Base-by-base conservation (phyloP, 2,888 invertebrate species). In the Onchidella celtica region DNA sequence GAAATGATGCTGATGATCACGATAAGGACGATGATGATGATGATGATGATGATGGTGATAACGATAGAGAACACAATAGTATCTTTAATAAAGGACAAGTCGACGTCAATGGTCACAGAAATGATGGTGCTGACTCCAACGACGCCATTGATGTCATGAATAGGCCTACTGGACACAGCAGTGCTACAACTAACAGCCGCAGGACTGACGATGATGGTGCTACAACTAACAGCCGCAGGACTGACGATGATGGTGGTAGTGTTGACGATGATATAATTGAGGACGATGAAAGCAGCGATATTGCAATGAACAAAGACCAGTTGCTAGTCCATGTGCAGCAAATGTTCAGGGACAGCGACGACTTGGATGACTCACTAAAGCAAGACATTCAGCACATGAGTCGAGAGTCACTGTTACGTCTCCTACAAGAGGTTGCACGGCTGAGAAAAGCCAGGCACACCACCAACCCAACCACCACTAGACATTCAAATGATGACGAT, bases 1-100 rank as follows among this genome's bases (percentile, higher is more conserved):
- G 17, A 21, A 66, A 27, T 66, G n/a, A 11, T 4, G 4, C 29
- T 32, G 36, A 69, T 69, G 36, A 69, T 34, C 3, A 69, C 21
- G 36, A 69, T 36, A n/a, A 36, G 32, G 36, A 69, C 36, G 36
- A 69, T 69, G 36, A 69, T 69, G 36, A 69, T 36, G 21, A 69
- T 69, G 36, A 69, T 69, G 36, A 69, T 69, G 36, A 69, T 69
- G 36, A 69, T 69, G 36, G 36, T 69, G 17, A 17, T 3, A 61
- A n/a, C n/a, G n/a, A n/a, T 61, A 61, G 61, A 6, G n/a, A n/a
- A 6, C 6, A n/a, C n/a, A 61, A n/a, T 27, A 61, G 61, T 27
- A 61, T 9, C n/a, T 14, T 9, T 61, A 61, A n/a, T 61, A n/a
- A 27, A 24, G n/a, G 61, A 24, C n/a, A n/a, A n/a, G n/a, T n/a